A percentile compares a stretch with the other conserved stretches of the same genome.
phyloP scores from a whole-genome alignment of 53 echinoderm and acorn worm species.

The Hippasteria phrygiana region DNA sequence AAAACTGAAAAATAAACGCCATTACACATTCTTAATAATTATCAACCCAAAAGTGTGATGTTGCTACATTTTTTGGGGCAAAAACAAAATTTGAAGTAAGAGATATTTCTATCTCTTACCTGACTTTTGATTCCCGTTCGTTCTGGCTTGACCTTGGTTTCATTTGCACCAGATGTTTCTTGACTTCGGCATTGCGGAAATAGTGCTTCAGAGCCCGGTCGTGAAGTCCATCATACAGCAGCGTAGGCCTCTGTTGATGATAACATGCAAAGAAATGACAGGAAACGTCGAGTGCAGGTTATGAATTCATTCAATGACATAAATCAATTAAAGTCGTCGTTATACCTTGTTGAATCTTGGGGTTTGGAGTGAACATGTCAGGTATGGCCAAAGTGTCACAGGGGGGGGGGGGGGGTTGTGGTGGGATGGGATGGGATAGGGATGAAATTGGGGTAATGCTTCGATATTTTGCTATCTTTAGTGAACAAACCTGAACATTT shows the following conservation, averaged over 20 bases:
- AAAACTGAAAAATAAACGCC: neutral
- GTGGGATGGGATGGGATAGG: no score
- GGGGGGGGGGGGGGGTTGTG: neutral
- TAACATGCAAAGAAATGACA: neutral
- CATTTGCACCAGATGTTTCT: conserved; percentile 92
- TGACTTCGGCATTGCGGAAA: conserved; percentile 89
- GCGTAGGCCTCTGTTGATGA: conserved; percentile 80
- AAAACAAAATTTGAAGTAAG: neutral
- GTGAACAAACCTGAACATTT: no score
- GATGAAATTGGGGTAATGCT: no score
- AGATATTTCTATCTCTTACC: conserved; percentile 66
- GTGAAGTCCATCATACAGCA: conserved; percentile 96
- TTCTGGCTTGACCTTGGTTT: conserved; percentile 77
- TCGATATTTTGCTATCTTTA: no score
- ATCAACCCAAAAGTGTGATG: no score
- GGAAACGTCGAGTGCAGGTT: neutral
- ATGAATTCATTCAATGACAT: neutral
- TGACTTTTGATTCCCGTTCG: conserved; percentile 88
- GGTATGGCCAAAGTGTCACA: no score
- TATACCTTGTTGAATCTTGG: no score
- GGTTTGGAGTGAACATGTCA: no score
- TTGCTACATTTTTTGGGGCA: no score
- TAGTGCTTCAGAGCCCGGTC: conserved; percentile 97
- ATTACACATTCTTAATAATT: neutral
- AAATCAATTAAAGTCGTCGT: neutral